Evolutionary conservation across 2,888 invertebrate species (phyloP), one percentile per base, ranked within the genome.

Genomic region (Philhelius pedissequus): DNA sequence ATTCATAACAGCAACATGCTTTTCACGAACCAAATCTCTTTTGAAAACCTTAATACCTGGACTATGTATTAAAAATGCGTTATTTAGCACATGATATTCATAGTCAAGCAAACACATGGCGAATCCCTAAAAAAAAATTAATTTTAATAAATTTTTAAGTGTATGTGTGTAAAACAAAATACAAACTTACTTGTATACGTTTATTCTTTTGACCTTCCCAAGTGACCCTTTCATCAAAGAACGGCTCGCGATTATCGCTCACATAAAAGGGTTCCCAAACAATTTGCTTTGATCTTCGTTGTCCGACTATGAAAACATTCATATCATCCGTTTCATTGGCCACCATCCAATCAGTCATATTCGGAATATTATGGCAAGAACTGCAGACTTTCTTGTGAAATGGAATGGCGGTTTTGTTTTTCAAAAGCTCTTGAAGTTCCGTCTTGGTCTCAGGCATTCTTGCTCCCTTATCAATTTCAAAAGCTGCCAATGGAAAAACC

Each of bases 251-350:
- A 89, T 97, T 96, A 0, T 97, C 97, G 22, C 97, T 97, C 68
- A 98, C 96, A 89, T 96, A 98, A 88, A 98, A 97, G 1, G 98
- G 98, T 90, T 98, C 97, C 97, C 97, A 98, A 88, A 95, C 94
- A 11, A 94, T 92, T 89, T 93, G 95, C 86, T 93, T 93, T 1
- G 94, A 94, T 56, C 93, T 94, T 25, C 97, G 92, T 88, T 96
- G 95, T 0, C 95, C 95, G 13, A 95, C 94, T 89, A 96, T 94
- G 90, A 97, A 97, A 5, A 90, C 32, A 1, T 87, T 27, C 2
- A 89, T 18, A 0, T 87, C 69, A 15, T 87, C 81, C 0, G 81
- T 66, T 4, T 60, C 70, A 0, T 45, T 22, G 2, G 74, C 45
- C 7, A 68, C 30, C 1, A 89, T 13, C 89, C 90, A 90, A 0